Base-by-base conservation (phyloP, 2,113 vertebrate species). In the Stercorarius parasiticus region DNA sequence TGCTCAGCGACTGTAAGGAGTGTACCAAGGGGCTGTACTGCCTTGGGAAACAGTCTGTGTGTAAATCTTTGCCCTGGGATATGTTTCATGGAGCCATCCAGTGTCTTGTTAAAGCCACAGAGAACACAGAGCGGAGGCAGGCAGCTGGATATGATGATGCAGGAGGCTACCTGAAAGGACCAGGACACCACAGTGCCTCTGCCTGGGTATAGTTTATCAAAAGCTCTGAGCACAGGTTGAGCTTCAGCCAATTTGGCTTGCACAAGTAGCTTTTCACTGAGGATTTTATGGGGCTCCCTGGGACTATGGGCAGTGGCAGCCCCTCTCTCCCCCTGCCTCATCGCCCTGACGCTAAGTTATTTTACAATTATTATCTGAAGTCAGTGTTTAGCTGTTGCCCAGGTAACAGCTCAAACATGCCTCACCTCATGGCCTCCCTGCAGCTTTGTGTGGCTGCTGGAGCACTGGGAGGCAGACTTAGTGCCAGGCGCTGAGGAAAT, bases 301-400 rank as follows among this genome's bases (percentile, higher is more conserved):
- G 88, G 83, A n/a, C 15, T 74, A 10, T 0, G 34, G 77, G 92
- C 94, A 94, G 88, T 16, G 87, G 95, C 92, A 93, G 90, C 91
- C 34, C 72, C 85, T 76, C 76, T 86, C 50, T 76, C 70, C 38
- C 70, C 71, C 82, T 19, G 21, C 91, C 77, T 65, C 87, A 30
- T 47, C 2, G 1, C 65, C 71, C 82, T 22, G 42, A n/a, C 5
- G 69, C 9, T 7, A 22, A 91, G 83, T 82, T 91, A 13, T 91
- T 94, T 89, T 64, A 92, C 91, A 76, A 77, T 50, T 38, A 70
- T 52, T 30, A 74, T 82, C 88, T 94, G 90, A 77, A 94, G 95
- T 67, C 94, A 96, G 89, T 97, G 96, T 97, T 97, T 97, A 87
- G 90, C 88, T 45, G 93, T 97, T 93, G 65, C 94, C 95, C 85